Evolutionary conservation across 2,888 invertebrate species (phyloP).

Genomic region (Chromoteleia sp.): DNA sequence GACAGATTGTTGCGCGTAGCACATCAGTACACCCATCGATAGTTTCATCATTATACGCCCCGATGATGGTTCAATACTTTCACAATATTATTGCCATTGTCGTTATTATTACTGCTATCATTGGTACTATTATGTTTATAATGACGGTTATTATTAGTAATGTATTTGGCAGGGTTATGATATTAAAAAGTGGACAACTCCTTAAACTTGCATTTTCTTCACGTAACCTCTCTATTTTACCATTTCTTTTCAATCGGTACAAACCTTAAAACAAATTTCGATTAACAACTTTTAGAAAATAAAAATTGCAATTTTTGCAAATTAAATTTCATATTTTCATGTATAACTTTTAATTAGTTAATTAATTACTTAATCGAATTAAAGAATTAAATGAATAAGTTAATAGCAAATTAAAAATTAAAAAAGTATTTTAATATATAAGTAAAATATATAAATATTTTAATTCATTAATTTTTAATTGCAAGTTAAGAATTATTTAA

Average conservation of each 20-base stretch:
- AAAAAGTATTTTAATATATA: no score
- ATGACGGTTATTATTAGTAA: slow-evolving; percentile 79
- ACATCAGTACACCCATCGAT: slow-evolving; percentile 71
- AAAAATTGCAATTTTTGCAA: no score
- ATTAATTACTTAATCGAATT: no score
- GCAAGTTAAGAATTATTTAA: no score
- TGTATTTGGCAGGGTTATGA: slow-evolving; percentile 85
- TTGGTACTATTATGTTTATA: slow-evolving; percentile 77
- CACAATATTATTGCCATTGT: slow-evolving; percentile 77
- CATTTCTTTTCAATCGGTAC: slow-evolving; percentile 1
- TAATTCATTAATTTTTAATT: no score
- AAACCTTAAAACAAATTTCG: no score
- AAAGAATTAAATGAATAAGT: no score
- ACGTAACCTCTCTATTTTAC: not conserved
- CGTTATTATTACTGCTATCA: slow-evolving; percentile 75
- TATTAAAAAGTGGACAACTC: slow-evolving; percentile 80
- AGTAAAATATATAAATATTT: no score
- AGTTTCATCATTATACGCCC: slow-evolving; percentile 77
- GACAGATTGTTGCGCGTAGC: slow-evolving; percentile 69
- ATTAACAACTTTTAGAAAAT: no score
- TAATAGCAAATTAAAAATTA: no score
- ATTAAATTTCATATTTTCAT: no score
- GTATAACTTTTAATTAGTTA: no score
- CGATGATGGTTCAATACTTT: slow-evolving; percentile 63
- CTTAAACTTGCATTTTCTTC: slow-evolving; percentile 26